Evolutionary conservation across 2,797 vertebrate species (phyloP), one percentile per base, ranked within the genome.

Genomic region (Furcifer pardalis): DNA sequence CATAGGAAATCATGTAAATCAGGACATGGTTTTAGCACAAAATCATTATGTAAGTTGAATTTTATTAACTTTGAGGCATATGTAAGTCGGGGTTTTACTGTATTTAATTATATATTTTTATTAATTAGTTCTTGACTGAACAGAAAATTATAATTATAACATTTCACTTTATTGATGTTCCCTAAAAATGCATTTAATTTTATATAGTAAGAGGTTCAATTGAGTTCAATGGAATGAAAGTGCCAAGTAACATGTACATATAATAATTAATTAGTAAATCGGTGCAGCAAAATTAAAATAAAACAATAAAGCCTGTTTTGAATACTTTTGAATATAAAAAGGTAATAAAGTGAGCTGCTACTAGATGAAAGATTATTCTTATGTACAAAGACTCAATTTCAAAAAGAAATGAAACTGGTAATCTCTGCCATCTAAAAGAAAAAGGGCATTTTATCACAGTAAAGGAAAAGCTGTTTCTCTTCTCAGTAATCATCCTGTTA

Each of bases 381-480:
- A 88, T 86, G 82, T 90, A 80, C 87, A 81, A 89, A 86, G 60
- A 89, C 85, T 89, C 69, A 59, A 88, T 91, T 93, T 89, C 91
- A 87, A 84, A 84, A 91, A 73, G 77, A 56, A 92, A 89, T 91
- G 86, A 85, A 90, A 87, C 77, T 87, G 85, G 90, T 87, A 86
- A 91, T 92, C 89, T 82, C 69, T 90, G 89, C 89, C 91, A 94
- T 95, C 90, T 88, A 93, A 93, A 91, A 94, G 89, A 89, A 93
- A 83, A 85, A 91, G 89, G 92, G 89, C 87, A 87, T 91, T 82
- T 90, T 92, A 91, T 83, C 91, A 89, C 69, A 0, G 84, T 85
- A 93, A 60, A 93, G 82, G 89, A 94, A 92, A 93, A 94, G 7
- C 87, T 91, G 88, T 84, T 95, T 93, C 94, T 94, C 87, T 90